Base-by-base conservation (phyloP, 2,888 invertebrate genomes). In the Zaprionus bogoriensis region DNA sequence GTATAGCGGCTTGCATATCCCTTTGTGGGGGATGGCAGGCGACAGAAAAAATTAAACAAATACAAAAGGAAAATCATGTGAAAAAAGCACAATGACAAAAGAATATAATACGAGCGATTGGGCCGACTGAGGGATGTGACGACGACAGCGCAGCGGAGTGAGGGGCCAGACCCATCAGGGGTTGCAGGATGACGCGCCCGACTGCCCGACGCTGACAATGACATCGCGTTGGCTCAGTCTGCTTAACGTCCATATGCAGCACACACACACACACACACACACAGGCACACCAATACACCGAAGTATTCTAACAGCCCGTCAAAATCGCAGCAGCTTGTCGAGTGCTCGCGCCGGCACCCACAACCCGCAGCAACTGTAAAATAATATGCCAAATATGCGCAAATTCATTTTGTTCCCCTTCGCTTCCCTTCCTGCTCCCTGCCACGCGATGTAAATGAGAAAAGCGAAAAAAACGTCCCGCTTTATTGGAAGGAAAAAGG, bases 41-140 rank as follows among this genome's bases (percentile, higher is more conserved):
- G 87, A 83, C 82, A 81, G 82, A 81, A 80, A 84, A 80, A 80
- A 80, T 84, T 84, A 84, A 81, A 80, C 74, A 87, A 77, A 87
- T 71, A 80, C 82, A 80, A 80, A 81, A 80, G 79, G 63, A 87
- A 84, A 77, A 83, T 76, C 79, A 54, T 60, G 65, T 50, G 62
- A 74, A 75, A 79, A 77, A 81, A 67, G 82, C 87, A 80, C 85
- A 87, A 87, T 87, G 85, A 80, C 87, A 80, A 87, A 87, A 77
- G 87, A 52, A 46, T 23, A 75, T 84, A 80, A 80, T 71, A 80
- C 71, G 66, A 65, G 78, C 85, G 77, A 81, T 84, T 78, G 75
- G 82, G 78, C 58, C 55, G 73, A 61, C 61, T 48, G 57, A 66
- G 72, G 72, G 71, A 71, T 71, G 66, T 75, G 57, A 36, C 14